These are phyloP conservation scores for Pristionchus mayeri DNA, from an alignment of 2,888 invertebrate species.

Conservation along the genomic window DNA sequence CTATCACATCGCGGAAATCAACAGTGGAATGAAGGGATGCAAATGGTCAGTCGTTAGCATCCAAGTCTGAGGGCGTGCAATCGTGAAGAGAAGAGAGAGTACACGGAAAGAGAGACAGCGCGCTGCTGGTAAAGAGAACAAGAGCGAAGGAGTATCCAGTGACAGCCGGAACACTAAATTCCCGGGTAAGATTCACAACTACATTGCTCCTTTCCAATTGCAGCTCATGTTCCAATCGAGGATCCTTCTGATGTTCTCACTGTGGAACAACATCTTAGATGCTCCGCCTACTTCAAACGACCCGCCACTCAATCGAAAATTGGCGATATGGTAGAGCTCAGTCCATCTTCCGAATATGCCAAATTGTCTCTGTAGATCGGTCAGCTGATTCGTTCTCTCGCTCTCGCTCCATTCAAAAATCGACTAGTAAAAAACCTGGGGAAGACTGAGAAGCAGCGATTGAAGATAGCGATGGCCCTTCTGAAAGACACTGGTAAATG, in stretches of 20 bases:
- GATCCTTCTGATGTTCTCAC: slow-evolving; percentile 89
- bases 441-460: slow-evolving; percentile 88
- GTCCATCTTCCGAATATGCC: neutral
- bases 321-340: slow-evolving; percentile 52
- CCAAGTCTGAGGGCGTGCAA: neutral
- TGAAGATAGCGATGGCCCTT: slow-evolving; percentile 91
- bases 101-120: neutral
- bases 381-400: slow-evolving; percentile 90
- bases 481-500: slow-evolving; percentile 81
- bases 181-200: neutral
- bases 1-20: neutral
- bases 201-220: neutral
- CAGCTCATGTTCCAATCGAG: slow-evolving; percentile 84
- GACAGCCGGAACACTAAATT: neutral
- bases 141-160: neutral
- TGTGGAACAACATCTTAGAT: slow-evolving; percentile 89
- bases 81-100: neutral
- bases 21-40: neutral
- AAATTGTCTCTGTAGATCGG: slow-evolving; percentile 82
- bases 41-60: neutral
- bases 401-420: slow-evolving; percentile 89
- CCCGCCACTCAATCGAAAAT: slow-evolving; percentile 62
- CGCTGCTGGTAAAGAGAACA: neutral
- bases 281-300: slow-evolving; percentile 80
- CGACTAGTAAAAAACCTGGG: slow-evolving; percentile 89